Evolutionary conservation across 2,888 invertebrate genomes (phyloP).

Genomic region (Leptothorax acervorum): DNA sequence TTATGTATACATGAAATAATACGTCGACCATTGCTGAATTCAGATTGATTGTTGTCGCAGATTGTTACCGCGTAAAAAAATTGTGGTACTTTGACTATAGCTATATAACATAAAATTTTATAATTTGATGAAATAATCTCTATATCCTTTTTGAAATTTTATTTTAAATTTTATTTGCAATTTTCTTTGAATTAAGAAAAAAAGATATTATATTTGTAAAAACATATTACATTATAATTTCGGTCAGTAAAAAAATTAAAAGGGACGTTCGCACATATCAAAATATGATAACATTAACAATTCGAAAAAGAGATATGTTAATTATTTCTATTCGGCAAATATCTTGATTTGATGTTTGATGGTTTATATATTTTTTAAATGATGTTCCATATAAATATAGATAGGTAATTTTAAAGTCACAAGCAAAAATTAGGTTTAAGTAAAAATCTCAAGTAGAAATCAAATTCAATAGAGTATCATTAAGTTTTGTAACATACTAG

Average conservation of each 20-base stretch:
- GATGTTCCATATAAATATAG: background rate
- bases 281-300: background rate
- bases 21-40: background rate
- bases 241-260: background rate
- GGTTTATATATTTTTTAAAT: background rate
- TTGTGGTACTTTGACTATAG: constrained; percentile 1
- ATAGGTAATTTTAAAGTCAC: background rate
- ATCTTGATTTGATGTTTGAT: background rate
- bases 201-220: background rate
- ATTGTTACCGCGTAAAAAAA: background rate
- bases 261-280: background rate
- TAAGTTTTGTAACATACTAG: background rate
- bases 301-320: background rate
- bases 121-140: background rate
- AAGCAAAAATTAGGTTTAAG: too few relatives aligned
- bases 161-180: constrained; percentile 1
- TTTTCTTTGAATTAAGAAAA: background rate
- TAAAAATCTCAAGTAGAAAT: background rate
- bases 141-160: background rate
- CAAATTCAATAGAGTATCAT: background rate
- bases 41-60: background rate
- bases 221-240: background rate
- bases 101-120: background rate
- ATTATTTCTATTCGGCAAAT: background rate
- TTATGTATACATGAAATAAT: constrained; percentile 21